Evolutionary conservation across 2,113 vertebrate species (phyloP), one percentile per base, ranked within the genome.

Genomic region (Nesoenas mayeri): DNA sequence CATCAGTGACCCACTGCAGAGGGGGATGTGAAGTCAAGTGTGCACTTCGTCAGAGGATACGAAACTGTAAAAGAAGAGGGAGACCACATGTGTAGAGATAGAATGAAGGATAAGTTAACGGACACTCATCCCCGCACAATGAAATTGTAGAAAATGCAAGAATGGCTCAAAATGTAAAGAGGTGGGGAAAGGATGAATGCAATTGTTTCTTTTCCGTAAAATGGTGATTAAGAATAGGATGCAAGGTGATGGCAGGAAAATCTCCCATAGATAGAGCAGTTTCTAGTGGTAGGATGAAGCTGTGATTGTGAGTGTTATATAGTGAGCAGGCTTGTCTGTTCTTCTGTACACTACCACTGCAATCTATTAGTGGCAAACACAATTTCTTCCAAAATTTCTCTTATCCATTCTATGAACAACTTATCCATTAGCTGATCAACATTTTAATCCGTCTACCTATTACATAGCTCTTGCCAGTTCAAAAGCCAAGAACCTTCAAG

Each of bases 1-100:
- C 91, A 79, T 75, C 95, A 67, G 73, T 70, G 74, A 77, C 77
- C 91, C 66, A 54, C 31, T 2, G 2, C 5, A 19, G 29, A 64
- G 90, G 85, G 66, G 77, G 75, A 36, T 84, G 81, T 89, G 77
- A 67, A 89, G 44, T 8, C 58, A 88, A 85, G 44, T 9, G 79
- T 50, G 61, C 72, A 53, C 5, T 0, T 53, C 1, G 0, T 72
- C 58, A 84, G 61, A 67, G 64, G 65, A 42, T 64, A 72, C 34
- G 56, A 34, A 86, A n/a, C 32, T 42, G 36, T 3, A 36, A 36
- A 64, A 64, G 42, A 15, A 56, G 60, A 80, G 57, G 57, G 83
- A 89, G 10, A 57, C 7, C 28, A 70, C 50, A 1, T 19, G 50
- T 19, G 69, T 82, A 70, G 61, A 60, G 48, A 26, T 17, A 38